Base-by-base conservation (phyloP, 2,797 vertebrate species). In the Sparidentex hasta region DNA sequence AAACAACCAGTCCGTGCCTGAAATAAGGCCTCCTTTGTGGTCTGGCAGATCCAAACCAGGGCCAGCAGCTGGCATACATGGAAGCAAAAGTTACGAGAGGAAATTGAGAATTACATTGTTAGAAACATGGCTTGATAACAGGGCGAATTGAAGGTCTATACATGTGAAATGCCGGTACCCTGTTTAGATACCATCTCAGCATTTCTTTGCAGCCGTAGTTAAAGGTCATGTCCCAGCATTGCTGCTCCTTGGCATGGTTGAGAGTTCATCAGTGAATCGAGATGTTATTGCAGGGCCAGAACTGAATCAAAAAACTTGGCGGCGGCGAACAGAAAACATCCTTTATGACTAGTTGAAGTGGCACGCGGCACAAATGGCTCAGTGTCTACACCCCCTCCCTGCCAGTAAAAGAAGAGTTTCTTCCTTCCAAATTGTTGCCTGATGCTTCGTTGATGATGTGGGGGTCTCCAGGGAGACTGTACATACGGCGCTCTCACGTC, bases 381-480 rank as follows among this genome's bases (percentile, higher is more conserved):
- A 33, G 65, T 83, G 65, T 89, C 89, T 88, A 62, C 83, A 80
- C 59, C 72, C 77, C 66, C 64, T 71, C 76, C 59, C 73, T 80
- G 78, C 80, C 86, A 83, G 76, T 71, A 67, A 84, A 86, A 71
- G 81, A 88, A 87, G 83, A 87, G 65, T 87, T 87, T 81, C 82
- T 81, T 89, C 64, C 71, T 76, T 78, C 76, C 68, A 91, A 94
- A 93, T 95, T 89, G 90, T 88, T 93, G 89, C 91, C 90, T 90
- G 85, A 91, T 94, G 89, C 88, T 67, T 25, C 2, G 70, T 71
- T 68, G 82, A 88, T 91, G 91, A 91, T 82, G 85, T 90, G 71
- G 70, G 56, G 23, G 76, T 92, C 89, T 84, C 80, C 5, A 1
- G 87, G 77, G 89, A 88, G 43, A 0, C 61, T 77, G 79, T 73